These are phyloP conservation scores for Kobus ellipsiprymnus DNA, from an alignment of 2,113 vertebrate species.

Conservation along the genomic window DNA sequence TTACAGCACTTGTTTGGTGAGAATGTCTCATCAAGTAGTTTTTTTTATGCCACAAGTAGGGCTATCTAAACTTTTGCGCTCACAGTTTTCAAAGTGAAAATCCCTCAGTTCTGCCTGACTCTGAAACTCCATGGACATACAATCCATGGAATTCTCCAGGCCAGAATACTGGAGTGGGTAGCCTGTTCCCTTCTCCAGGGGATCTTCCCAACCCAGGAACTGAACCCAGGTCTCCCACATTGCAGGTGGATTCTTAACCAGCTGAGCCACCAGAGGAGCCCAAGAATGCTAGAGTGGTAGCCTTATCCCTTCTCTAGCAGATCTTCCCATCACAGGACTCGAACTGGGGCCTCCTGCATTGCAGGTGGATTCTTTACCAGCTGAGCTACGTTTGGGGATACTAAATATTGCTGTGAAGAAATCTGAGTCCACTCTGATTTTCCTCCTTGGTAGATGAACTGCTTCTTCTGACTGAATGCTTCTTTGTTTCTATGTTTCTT, in stretches of 20 bases:
- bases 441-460: not conserved
- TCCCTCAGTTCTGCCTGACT: not conserved
- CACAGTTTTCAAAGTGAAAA: not conserved
- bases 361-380: not conserved
- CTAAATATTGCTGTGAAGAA: not conserved
- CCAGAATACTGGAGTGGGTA: not conserved
- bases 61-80: not conserved
- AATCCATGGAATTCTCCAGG: not conserved
- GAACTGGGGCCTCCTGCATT: not conserved
- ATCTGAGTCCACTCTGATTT: not conserved
- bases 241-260: not conserved
- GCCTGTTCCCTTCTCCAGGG: not conserved
- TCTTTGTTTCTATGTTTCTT: not conserved
- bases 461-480: slow-evolving; percentile 2
- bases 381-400: not conserved
- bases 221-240: not conserved
- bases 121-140: not conserved
- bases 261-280: not conserved
- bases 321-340: not conserved
- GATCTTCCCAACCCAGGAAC: not conserved
- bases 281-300: not conserved
- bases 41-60: not conserved
- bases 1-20: not conserved
- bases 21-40: not conserved
- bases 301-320: not conserved